Conservation (phyloP, 1,140 invertebrate genomes). For the Akabosia matsudoensis region DNA sequence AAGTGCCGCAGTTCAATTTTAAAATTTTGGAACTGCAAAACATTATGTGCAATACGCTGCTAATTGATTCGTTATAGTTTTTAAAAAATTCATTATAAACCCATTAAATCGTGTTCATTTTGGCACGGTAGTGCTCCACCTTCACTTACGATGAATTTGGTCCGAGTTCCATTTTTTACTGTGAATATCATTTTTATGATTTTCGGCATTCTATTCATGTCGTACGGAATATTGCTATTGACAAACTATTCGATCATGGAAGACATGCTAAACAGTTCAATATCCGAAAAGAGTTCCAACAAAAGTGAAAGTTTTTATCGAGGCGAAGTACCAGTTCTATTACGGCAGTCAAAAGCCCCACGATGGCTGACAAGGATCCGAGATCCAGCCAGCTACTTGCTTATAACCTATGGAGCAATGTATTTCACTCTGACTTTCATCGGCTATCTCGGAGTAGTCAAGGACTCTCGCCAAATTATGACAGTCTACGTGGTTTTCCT, state of each 20-base stretch:
- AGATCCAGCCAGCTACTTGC: slow-evolving; percentile 4
- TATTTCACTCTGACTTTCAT: slow-evolving; percentile 6
- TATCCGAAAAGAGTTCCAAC: neutral
- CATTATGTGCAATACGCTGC: too few species aligned
- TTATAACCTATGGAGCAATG: neutral
- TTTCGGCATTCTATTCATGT: neutral
- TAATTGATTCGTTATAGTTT: too few species aligned
- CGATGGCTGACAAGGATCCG: neutral
- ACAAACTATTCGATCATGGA: neutral
- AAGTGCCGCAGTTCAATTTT: too few species aligned
- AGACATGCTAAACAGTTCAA: neutral
- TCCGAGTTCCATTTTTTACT: neutral
- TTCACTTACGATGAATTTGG: slow-evolving; percentile 17
- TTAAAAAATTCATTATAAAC: too few species aligned
- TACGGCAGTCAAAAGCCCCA: neutral
- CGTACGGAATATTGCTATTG: neutral
- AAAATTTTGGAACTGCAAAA: too few species aligned
- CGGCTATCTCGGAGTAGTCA: neutral
- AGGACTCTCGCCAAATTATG: neutral
- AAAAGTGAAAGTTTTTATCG: neutral
- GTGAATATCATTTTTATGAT: slow-evolving; percentile 1
- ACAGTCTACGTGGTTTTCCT: neutral
- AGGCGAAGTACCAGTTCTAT: neutral
- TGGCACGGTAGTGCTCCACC: too few species aligned
- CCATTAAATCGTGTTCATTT: too few species aligned